Evolutionary conservation across 2,113 vertebrate genomes (phyloP).

Genomic region (Trematocara stigmaticum): DNA sequence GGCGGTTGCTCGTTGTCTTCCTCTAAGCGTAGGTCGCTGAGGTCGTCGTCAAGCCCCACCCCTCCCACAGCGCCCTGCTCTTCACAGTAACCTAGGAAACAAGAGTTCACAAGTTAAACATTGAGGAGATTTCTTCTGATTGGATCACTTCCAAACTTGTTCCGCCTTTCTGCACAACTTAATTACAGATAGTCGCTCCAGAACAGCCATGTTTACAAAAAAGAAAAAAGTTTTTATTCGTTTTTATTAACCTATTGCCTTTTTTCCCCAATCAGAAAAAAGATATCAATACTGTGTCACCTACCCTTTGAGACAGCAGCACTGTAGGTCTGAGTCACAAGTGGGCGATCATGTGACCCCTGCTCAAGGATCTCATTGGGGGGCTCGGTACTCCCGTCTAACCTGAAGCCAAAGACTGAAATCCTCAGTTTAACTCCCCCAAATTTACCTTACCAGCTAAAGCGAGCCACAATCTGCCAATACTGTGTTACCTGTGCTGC

Average conservation of each 20-base stretch:
- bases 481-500: conserved; percentile 86
- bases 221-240: fast-evolving
- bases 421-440: neutral
- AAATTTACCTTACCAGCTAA: neutral
- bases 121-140: neutral
- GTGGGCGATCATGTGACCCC: conserved; percentile 85
- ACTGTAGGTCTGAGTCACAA: conserved; percentile 86
- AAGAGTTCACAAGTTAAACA: neutral
- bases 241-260: neutral
- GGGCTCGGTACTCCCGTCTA: conserved; percentile 91
- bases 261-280: fast-evolving
- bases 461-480: neutral
- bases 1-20: conserved; percentile 98
- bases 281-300: neutral
- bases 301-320: conserved; percentile 82
- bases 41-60: conserved; percentile 85
- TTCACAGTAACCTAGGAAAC: conserved; percentile 82
- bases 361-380: conserved; percentile 92
- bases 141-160: neutral
- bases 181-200: neutral
- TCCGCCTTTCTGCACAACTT: neutral
- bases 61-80: conserved; percentile 92
- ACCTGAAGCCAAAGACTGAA: conserved; percentile 60
- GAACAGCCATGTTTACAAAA: neutral
- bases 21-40: conserved; percentile 81